Evolutionary conservation across 2,797 vertebrate genomes (phyloP).

Genomic region (Chelon labrosus): DNA sequence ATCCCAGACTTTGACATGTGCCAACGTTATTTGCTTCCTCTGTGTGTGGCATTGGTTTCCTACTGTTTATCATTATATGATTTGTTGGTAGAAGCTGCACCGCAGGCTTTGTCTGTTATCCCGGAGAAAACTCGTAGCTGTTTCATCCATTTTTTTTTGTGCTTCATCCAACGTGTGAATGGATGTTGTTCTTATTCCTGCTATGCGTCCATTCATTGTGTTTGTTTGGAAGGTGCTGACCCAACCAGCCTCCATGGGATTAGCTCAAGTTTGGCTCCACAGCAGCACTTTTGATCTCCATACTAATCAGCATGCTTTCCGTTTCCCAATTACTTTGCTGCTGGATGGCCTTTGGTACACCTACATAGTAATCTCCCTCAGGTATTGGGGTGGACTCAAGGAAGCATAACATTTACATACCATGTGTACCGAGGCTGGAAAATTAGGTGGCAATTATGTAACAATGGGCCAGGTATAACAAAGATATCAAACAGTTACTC

Average conservation of each 20-base stretch:
- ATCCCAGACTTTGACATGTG: conserved; percentile 1
- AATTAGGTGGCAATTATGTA: conserved; percentile 73
- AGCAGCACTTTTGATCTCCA: conserved; percentile 53
- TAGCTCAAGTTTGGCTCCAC: conserved; percentile 44
- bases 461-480: conserved; percentile 45
- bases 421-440: conserved; percentile 30
- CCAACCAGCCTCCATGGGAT: conserved; percentile 53
- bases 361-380: conserved; percentile 64
- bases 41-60: no score
- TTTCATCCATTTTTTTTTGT: conserved; percentile 35
- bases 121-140: neutral
- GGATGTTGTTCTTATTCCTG: conserved; percentile 25
- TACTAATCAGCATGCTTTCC: conserved; percentile 70
- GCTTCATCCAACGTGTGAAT: conserved; percentile 28
- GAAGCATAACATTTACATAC: conserved; percentile 74
- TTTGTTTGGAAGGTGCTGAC: conserved; percentile 54
- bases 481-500: conserved; percentile 60
- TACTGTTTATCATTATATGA: no score
- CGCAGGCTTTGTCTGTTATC: conserved; percentile 11
- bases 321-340: conserved; percentile 42
- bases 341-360: conserved; percentile 63
- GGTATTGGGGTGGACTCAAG: conserved; percentile 54
- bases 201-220: conserved; percentile 13
- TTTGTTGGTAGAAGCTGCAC: neutral
- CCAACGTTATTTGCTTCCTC: neutral